These are phyloP conservation scores for Drosophila gaucha DNA, from an alignment of 2,888 invertebrate genomes.

Conservation along the genomic window DNA sequence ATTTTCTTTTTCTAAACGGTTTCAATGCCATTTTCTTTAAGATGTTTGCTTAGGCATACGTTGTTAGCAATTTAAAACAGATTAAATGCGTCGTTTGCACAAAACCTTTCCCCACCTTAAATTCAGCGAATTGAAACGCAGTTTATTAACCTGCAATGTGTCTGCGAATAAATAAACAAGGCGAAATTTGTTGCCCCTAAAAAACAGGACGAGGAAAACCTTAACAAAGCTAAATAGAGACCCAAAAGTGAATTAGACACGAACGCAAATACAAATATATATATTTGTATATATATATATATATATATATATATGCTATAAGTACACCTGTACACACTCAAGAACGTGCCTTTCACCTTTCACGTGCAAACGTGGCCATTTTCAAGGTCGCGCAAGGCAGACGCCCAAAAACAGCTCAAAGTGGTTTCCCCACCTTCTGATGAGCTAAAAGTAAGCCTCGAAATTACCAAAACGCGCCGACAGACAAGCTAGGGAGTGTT, in stretches of 20 bases:
- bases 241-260: conserved; percentile 49
- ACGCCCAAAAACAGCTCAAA: conserved; percentile 42
- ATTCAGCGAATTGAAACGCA: conserved; percentile 11
- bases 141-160: conserved; percentile 52
- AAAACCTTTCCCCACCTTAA: background rate
- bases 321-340: background rate
- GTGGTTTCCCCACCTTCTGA: background rate
- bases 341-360: conserved; percentile 74
- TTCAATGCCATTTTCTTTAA: no score
- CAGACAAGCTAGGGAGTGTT: conserved; percentile 33
- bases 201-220: conserved; percentile 30
- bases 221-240: background rate
- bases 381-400: conserved; percentile 77
- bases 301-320: background rate
- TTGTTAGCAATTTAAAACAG: no score
- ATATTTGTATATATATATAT: conserved; percentile 2
- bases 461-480: conserved; percentile 71
- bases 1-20: no score
- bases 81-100: background rate
- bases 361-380: conserved; percentile 67
- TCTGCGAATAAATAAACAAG: background rate
- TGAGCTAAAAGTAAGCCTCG: conserved; percentile 54
- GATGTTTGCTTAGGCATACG: no score
- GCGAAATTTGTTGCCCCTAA: conserved; percentile 12
- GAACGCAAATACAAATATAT: conserved; percentile 22